A percentile compares a stretch with the other conserved stretches of the same genome.
phyloP scores from a whole-genome alignment of 23 tunicate genomes.

The Clavelina lepadiformis region DNA sequence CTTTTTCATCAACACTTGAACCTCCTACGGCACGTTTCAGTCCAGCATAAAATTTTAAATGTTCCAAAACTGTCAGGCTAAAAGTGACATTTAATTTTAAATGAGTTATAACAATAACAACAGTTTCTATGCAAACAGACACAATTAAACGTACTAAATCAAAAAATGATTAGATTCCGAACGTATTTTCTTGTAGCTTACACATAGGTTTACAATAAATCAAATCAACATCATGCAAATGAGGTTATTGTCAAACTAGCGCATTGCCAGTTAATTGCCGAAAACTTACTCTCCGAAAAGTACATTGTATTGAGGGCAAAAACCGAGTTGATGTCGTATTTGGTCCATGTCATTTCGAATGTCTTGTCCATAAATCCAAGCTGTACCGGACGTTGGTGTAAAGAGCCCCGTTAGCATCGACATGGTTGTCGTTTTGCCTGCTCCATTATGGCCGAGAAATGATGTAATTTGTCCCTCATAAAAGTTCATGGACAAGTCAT shows the following conservation, averaged over 20 bases:
- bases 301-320: conserved; percentile 97
- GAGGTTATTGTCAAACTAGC: too few species aligned
- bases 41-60: conserved; percentile 68
- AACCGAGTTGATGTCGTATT: conserved; percentile 68
- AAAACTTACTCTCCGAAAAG: conserved; percentile 87
- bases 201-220: too few species aligned
- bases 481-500: conserved; percentile 71
- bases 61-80: conserved; percentile 89
- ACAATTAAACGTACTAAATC: too few species aligned
- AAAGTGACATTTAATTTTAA: too few species aligned
- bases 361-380: conserved; percentile 63
- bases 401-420: conserved; percentile 86
- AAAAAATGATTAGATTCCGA: too few species aligned
- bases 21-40: conserved; percentile 45
- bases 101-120: too few species aligned
- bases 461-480: conserved; percentile 92
- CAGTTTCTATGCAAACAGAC: too few species aligned
- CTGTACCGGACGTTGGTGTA: conserved; percentile 78
- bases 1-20: not conserved
- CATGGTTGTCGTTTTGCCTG: conserved; percentile 99
- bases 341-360: conserved; percentile 79
- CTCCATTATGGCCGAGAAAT: conserved; percentile 98
- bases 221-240: too few species aligned
- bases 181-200: too few species aligned
- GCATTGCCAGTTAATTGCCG: too few species aligned